Conservation (phyloP, 2,797 vertebrate genomes). For the Sciaenops ocellatus region DNA sequence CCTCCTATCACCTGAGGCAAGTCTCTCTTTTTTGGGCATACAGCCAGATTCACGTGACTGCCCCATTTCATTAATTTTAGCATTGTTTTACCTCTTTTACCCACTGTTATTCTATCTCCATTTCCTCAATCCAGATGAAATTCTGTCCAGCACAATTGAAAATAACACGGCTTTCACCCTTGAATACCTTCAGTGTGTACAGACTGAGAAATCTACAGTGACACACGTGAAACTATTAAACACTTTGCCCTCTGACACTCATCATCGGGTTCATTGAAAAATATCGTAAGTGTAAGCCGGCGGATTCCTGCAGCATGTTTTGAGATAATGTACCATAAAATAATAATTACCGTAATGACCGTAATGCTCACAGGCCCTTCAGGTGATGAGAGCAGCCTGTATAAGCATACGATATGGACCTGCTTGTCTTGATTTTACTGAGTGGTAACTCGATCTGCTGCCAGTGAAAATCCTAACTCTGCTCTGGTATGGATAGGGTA, state of each 20-base stretch:
- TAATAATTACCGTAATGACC: slow-evolving; percentile 77
- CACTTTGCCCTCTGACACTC: slow-evolving; percentile 58
- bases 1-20: slow-evolving; percentile 29
- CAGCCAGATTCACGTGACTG: slow-evolving; percentile 47
- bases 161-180: slow-evolving; percentile 38
- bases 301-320: slow-evolving; percentile 62
- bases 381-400: slow-evolving; percentile 82
- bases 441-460: slow-evolving; percentile 80
- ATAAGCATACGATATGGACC: slow-evolving; percentile 76
- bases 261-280: slow-evolving; percentile 37
- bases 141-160: slow-evolving; percentile 38
- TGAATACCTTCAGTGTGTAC: slow-evolving; percentile 39
- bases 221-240: slow-evolving; percentile 60
- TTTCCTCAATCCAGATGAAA: slow-evolving; percentile 52
- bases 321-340: slow-evolving; percentile 74
- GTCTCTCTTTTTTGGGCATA: slow-evolving; percentile 28
- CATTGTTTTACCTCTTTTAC: slow-evolving; percentile 48
- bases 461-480: slow-evolving; percentile 79
- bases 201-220: slow-evolving; percentile 29
- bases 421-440: slow-evolving; percentile 79
- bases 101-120: slow-evolving; percentile 51
- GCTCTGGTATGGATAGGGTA: slow-evolving; percentile 85
- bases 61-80: slow-evolving; percentile 28
- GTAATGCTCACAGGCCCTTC: slow-evolving; percentile 64
- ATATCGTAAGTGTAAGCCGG: slow-evolving; percentile 41